Base-by-base conservation (phyloP, 1,140 invertebrate genomes). In the Chlorops oryzae region DNA sequence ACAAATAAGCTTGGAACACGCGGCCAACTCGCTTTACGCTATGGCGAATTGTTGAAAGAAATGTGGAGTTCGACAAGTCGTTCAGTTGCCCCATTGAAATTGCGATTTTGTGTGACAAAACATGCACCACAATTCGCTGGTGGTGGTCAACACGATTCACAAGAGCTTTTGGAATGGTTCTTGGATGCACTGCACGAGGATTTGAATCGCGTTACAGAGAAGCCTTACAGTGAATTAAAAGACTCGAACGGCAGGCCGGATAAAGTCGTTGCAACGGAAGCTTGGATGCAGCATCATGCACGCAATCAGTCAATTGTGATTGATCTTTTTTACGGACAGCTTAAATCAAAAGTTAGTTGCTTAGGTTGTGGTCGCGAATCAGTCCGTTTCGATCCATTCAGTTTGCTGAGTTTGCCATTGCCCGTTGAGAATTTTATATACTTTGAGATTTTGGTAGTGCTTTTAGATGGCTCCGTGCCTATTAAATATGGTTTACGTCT, bases 141-240 rank as follows among this genome's bases (percentile, higher is more conserved):
- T 54, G 90, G 88, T 57, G 87, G 89, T 20, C 90, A 93, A 73
- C 90, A 94, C 72, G 90, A 94, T 76, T 87, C 89, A 20, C 63
- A 90, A 73, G 90, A 94, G 75, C 73, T 94, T 49, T 77, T 94
- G 5, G 88, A 88, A 23, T 93, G 92, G 80, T 74, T 94, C 35
- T 73, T 94, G 54, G 90, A 94, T 76, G 84, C 89, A 21, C 77
- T 94, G 50, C 90, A 94, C 72, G 90, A 94, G 76, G 90, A 93
- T 75, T 77, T 93, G 37, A 93, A 93, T 73, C 76, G 88, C 13
- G 84, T 86, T 5, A 69, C 72, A 20, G 73, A 74, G 20, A 72
- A 69, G 17, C 81, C 85, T 7, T 87, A 89, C 64, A 80, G 82
- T 13, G 83, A 87, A 65, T 70, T 87, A 23, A 84, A 85, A 59